Base-by-base conservation (phyloP, 2,888 invertebrate species). In the Ochlodes sylvanus region DNA sequence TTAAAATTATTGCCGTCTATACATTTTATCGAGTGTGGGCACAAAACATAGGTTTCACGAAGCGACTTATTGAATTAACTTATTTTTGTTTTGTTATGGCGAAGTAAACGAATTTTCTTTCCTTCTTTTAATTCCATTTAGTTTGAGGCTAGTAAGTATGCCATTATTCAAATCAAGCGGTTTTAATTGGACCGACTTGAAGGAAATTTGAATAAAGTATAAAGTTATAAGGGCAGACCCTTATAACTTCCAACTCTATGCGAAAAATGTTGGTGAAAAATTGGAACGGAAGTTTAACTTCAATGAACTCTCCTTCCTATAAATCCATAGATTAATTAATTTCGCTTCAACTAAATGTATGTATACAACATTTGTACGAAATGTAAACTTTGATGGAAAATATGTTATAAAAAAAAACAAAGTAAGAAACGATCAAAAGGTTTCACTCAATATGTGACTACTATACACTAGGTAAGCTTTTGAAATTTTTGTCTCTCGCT, bases 131-230 rank as follows among this genome's bases (percentile, higher is more conserved):
- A 14, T 52, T 52, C 12, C 7, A 27, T 27, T 27, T 21, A 52
- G 52, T 52, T 52, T 27, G 21, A 27, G 52, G 14, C 14, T 52
- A 52, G 52, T 52, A 66, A 66, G 57, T 58, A 58, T 38, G 17
- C 41, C 27, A 60, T 19, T 54, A 32, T 61, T 66, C 34, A 66
- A 61, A 54, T 54, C 52, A 44, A 19, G 54, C 34, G 54, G 44
- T 54, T 52, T 67, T 61, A 67, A 67, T 67, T 67, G 67, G 67
- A 61, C 34, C 15, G 17, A 44, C 60, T 67, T 44, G 67, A 38
- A 32, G 60, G 32, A 61, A 67, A 67, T 66, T 66, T 61, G 44
- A 55, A 60, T 66, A 55, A 67, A 61, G 60, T 54, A 58, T 44
- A 27, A 52, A 42, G 32, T 66, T 41, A 32, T 58, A 65, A 52